Evolutionary conservation across 2,888 invertebrate genomes (phyloP), one percentile per base, ranked within the genome.

Genomic region (Perdita meconis): DNA sequence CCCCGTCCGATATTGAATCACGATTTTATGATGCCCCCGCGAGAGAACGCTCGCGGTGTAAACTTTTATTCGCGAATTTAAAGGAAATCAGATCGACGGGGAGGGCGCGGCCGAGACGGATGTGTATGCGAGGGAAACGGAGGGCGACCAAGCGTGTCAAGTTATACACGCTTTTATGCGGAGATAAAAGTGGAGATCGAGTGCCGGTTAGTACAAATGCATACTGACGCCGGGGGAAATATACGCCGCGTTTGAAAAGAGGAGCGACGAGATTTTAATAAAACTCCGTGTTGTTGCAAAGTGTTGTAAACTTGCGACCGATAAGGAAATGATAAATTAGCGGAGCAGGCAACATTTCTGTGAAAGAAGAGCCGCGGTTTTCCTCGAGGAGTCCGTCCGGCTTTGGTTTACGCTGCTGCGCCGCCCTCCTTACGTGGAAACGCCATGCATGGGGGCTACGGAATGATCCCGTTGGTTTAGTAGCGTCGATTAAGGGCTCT

Each of bases 1-100:
- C 40, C 47, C 34, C 66, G 66, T 26, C 22, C 63, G 70, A 72
- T 80, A 78, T 80, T 78, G 78, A 79, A 79, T 79, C 76, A 71
- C 77, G 67, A 79, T 79, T 79, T 79, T 79, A 79, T 51, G 78
- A 77, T 67, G 59, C 68, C 77, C 70, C 59, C 71, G 80, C 66
- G 74, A 67, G 72, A 72, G 60, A 70, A 70, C 57, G 74, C 69
- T 79, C 81, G 84, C 87, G 90, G 87, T 90, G 91, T 92, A 92
- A 92, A 92, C 90, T 92, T 92, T 92, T 91, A 92, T 92, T 89
- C 87, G 89, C 87, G 86, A 91, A 88, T 92, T 91, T 89, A 82
- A 87, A 90, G 87, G 90, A 90, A 91, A 91, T 91, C 92, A 73
- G 66, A 51, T 19, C 57, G 50, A 44, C 26, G 38, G 44, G 53